A percentile compares a stretch with the other conserved stretches of the same genome.
phyloP scores from a whole-genome alignment of 2,797 vertebrate genomes.

The Diceros bicornis region DNA sequence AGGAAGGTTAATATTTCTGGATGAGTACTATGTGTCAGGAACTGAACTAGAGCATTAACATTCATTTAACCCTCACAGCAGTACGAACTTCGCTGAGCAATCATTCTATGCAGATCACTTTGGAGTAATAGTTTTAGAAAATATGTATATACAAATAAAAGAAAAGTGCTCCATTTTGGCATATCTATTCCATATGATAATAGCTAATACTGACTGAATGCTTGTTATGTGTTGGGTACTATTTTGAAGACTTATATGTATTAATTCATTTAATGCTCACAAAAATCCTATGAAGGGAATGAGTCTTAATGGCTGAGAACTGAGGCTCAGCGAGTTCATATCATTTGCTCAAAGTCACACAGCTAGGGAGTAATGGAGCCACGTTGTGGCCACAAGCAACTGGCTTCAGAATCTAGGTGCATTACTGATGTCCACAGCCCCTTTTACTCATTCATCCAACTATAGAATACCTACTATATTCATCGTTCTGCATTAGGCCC shows the following conservation, averaged over 20 bases:
- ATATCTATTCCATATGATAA: background rate
- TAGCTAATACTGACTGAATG: background rate
- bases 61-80: background rate
- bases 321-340: background rate
- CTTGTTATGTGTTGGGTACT: background rate
- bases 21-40: background rate
- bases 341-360: background rate
- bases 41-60: background rate
- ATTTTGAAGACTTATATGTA: background rate
- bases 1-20: background rate
- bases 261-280: background rate
- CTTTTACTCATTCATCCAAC: background rate
- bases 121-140: background rate
- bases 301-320: background rate
- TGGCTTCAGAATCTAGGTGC: background rate
- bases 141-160: background rate
- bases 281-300: background rate
- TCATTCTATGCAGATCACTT: background rate
- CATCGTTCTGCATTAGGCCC: background rate
- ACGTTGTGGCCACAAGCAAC: background rate
- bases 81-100: background rate
- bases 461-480: background rate
- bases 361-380: background rate
- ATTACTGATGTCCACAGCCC: background rate
- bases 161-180: background rate